A percentile compares a stretch with the other conserved stretches of the same genome.
These are phyloP conservation scores for Bombyx huttoni DNA, from an alignment of 2,888 invertebrate genomes.

Conservation along the genomic window DNA sequence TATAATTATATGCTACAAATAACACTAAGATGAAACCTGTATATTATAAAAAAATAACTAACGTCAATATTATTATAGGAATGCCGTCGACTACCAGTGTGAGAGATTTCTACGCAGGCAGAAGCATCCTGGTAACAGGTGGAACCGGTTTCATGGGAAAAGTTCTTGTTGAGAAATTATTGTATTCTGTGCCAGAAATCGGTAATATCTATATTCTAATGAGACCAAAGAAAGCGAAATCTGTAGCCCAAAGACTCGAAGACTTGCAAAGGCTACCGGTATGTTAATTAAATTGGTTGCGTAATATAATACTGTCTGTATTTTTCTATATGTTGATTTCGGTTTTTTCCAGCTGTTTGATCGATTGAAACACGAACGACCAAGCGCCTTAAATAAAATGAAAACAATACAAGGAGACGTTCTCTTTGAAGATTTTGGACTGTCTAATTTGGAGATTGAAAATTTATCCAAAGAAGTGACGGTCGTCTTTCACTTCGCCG, in stretches of 20 bases:
- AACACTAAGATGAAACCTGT: no score
- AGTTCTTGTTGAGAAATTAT: conserved; percentile 75
- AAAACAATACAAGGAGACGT: conserved; percentile 83
- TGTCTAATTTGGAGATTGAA: conserved; percentile 72
- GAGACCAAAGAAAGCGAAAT: conserved; percentile 75
- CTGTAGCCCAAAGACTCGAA: conserved; percentile 70
- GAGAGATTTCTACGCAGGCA: conserved; percentile 72
- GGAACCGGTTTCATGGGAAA: conserved; percentile 78
- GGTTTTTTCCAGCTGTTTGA: conserved; percentile 75
- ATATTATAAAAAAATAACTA: no score
- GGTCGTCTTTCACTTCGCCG: conserved; percentile 93
- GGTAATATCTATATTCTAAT: conserved; percentile 74
- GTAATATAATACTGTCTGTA: not conserved
- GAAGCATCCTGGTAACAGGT: conserved; percentile 73
- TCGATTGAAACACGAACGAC: conserved; percentile 75
- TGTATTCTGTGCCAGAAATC: conserved; percentile 73
- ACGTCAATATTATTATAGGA: conserved; percentile 12
- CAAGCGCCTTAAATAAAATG: conserved; percentile 80
- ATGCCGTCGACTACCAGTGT: conserved; percentile 58
- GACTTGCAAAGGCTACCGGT: conserved; percentile 76
- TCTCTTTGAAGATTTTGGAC: conserved; percentile 73
- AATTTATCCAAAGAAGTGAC: conserved; percentile 77
- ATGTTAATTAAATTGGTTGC: conserved; percentile 16
- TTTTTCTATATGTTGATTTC: not conserved
- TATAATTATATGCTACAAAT: no score